Evolutionary conservation across 1,140 invertebrate genomes (phyloP), one percentile per base, ranked within the genome.

Genomic region (Whitmania pigra): DNA sequence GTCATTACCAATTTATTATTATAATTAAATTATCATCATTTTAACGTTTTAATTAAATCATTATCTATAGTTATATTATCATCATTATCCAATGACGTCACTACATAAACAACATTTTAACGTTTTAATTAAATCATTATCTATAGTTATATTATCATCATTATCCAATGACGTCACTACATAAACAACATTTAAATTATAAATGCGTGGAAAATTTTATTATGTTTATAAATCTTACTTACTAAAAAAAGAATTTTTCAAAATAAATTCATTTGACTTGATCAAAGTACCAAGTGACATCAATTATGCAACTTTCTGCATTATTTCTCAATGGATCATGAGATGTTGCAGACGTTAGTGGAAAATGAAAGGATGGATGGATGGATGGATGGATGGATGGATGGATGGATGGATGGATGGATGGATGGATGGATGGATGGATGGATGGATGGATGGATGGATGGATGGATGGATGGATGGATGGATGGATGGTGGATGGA

Each of bases 391-490:
- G 57, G 43, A 63, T 18, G 22, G 29, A 25, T n/a, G 2, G 22
- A 63, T 63, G 2, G 29, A 63, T n/a, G 29, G 43, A 49, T 13
- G 18, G 9, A 4, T 13, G 2, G 18, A 63, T 63, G 57, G 57
- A 4, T 63, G 57, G 57, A 25, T 63, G 57, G 55, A 22, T 60
- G 55, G 55, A 22, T 60, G 55, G 55, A 22, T 60, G 55, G 55
- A 22, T 60, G 55, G 55, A 22, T 60, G 55, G 55, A 22, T 60
- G 55, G 55, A 22, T 60, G 55, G 55, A 22, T 60, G 55, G 55
- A 22, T 60, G 55, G 55, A 22, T 60, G 55, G 55, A 22, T 60
- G 55, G 55, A 60, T 60, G 55, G 55, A 22, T 60, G 55, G 55
- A 22, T 60, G 55, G 55, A 60, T 60, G 55, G 55, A 22, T 60